Base-by-base conservation (phyloP, 2,113 vertebrate species). In the Orthonyx spaldingii region DNA sequence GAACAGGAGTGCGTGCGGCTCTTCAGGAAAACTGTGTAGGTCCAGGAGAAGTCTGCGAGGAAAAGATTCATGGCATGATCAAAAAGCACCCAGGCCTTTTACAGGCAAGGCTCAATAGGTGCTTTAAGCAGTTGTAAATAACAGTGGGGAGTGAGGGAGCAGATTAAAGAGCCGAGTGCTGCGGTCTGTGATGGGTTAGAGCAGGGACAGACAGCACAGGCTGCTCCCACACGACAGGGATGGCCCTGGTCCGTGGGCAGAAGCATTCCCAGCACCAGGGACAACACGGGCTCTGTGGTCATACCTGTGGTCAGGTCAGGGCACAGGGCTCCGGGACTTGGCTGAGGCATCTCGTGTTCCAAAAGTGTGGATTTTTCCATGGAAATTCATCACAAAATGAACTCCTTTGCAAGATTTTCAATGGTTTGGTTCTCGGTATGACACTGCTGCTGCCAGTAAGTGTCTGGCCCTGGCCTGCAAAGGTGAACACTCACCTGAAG, bases 51-150 rank as follows among this genome's bases (percentile, higher is more conserved):
- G 75, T 55, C 91, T 94, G 92, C 0, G 23, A 91, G 81, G 87
- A 92, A 90, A 95, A 93, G 89, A 96, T 96, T 97, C 96, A 95
- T 71, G 85, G 91, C 83, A 35, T 20, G 84, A 93, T 96, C 97
- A 96, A 95, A 97, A 85, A 85, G 95, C 87, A 72, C 88, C 80
- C 94, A 91, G 84, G 96, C 95, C 94, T 95, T 94, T 57, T 92
- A 92, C 94, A 97, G 96, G 81, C 71, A 4, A 46, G 72, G 93
- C 95, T 60, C 63, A 56, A 16, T 28, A 47, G 28, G 93, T 78
- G 93, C 88, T 80, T 93, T 84, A 35, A 50, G 11, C 13, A 18
- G 93, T 20, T 85, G 83, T 96, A 91, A 96, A 97, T 97, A 95
- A 94, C 59, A 5, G 39, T 3, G 3, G 11, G 80, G 44, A 82